A percentile compares a stretch with the other conserved stretches of the same genome.
Conservation (phyloP, 2,888 invertebrate species). For the Luperina nickerlii region DNA sequence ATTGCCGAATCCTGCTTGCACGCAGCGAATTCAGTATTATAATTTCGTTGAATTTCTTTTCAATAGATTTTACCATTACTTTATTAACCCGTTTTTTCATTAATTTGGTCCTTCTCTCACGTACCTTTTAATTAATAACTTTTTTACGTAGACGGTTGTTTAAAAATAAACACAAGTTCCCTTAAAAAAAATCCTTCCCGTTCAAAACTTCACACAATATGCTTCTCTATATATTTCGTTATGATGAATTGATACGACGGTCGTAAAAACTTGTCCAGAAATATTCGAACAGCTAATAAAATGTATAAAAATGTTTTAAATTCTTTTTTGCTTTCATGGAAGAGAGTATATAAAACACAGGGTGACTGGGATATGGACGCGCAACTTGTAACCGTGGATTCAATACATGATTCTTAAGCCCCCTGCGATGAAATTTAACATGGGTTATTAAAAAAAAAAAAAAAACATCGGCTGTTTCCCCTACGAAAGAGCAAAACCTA, state of each 20-base stretch:
- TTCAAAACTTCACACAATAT: constrained; percentile 31
- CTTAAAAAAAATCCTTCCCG: background rate
- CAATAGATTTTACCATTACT: background rate
- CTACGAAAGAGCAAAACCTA: no score
- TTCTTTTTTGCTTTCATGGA: background rate
- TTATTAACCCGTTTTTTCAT: background rate
- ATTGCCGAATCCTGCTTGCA: background rate
- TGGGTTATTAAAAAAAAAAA: no score
- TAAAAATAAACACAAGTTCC: background rate
- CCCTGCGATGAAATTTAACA: no score
- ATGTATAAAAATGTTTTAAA: constrained; percentile 34
- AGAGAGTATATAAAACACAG: constrained; percentile 13
- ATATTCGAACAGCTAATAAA: constrained; percentile 46
- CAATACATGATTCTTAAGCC: no score
- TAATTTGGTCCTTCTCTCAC: constrained; percentile 1
- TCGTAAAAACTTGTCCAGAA: constrained; percentile 52
- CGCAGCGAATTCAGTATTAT: background rate
- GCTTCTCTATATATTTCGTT: constrained; percentile 42
- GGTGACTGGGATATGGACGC: background rate
- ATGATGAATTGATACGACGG: constrained; percentile 26
- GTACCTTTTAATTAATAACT: background rate
- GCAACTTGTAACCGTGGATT: background rate
- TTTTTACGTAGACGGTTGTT: background rate
- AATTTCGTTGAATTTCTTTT: constrained; percentile 28
- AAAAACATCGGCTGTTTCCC: no score